These are phyloP conservation scores for Triplophysa yarkandensis DNA, from an alignment of 2,797 vertebrate genomes.

Conservation along the genomic window DNA sequence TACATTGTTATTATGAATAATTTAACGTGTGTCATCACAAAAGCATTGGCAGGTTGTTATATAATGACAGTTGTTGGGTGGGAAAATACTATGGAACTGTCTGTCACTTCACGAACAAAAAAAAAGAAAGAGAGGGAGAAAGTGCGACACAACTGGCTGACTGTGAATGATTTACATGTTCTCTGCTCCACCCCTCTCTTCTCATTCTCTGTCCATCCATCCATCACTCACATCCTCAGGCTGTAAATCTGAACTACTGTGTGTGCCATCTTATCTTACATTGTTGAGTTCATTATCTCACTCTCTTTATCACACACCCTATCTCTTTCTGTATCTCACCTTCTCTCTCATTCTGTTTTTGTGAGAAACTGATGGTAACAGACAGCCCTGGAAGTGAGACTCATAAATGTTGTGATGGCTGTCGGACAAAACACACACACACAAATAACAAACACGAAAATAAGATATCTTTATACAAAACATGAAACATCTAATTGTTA, in stretches of 20 bases:
- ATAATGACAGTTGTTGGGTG: conserved; percentile 11
- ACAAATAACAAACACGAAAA: neutral
- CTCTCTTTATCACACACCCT: conserved; percentile 24
- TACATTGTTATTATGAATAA: conserved; percentile 44
- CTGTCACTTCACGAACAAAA: conserved; percentile 8
- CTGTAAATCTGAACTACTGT: conserved; percentile 52
- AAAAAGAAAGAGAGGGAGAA: neutral
- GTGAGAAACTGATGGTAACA: conserved; percentile 23
- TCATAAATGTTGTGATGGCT: neutral
- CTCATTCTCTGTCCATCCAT: conserved; percentile 35
- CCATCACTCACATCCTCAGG: conserved; percentile 54
- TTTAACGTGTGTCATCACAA: conserved; percentile 26
- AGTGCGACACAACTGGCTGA: conserved; percentile 12
- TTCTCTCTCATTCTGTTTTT: conserved; percentile 13
- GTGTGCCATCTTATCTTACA: conserved; percentile 63
- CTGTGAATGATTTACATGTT: conserved; percentile 38
- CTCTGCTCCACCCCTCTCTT: conserved; percentile 25
- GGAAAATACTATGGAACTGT: conserved; percentile 7
- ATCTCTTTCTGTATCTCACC: conserved; percentile 46
- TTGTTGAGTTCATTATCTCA: conserved; percentile 49
- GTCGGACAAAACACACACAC: neutral
- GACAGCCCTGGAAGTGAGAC: conserved; percentile 26
- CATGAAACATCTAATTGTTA: neutral
- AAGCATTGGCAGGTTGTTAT: neutral
- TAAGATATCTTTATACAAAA: too few species aligned